A percentile compares a stretch with the other conserved stretches of the same genome.
These are phyloP conservation scores for Leptura quadrifasciata DNA, from an alignment of 2,888 invertebrate species.

Conservation along the genomic window DNA sequence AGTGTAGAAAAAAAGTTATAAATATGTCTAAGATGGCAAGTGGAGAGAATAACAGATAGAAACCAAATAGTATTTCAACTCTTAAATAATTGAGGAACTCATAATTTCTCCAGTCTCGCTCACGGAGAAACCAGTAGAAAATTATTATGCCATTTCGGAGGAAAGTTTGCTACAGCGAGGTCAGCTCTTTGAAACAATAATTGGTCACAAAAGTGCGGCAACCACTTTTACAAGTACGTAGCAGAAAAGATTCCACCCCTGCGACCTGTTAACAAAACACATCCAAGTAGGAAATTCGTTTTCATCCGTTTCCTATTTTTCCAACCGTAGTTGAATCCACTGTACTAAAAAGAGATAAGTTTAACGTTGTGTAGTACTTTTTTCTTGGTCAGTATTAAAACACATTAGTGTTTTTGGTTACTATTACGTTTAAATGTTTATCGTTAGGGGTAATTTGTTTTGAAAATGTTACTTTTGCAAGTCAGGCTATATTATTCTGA, in stretches of 20 bases:
- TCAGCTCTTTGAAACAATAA: constrained; percentile 55
- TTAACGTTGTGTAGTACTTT: not conserved
- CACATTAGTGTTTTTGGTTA: constrained; percentile 40
- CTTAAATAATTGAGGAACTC: not conserved
- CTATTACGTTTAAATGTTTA: constrained; percentile 38
- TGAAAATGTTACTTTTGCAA: constrained; percentile 34
- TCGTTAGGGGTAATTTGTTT: constrained; percentile 40
- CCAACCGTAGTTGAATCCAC: not conserved
- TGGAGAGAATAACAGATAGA: no score
- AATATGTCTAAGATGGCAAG: no score
- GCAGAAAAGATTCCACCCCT: constrained; percentile 64
- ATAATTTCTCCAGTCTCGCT: not conserved
- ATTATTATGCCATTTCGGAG: constrained; percentile 10
- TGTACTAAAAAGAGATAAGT: constrained; percentile 5
- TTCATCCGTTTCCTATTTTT: not conserved
- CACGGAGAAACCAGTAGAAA: constrained; percentile 9
- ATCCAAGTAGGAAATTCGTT: constrained; percentile 51
- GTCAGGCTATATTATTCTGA: constrained; percentile 26
- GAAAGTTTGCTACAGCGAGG: constrained; percentile 2
- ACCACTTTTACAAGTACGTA: constrained; percentile 61
- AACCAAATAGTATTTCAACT: no score
- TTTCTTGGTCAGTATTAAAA: constrained; percentile 23
- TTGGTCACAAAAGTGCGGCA: constrained; percentile 63
- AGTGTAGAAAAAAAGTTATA: no score
- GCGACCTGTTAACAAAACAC: constrained; percentile 59